A percentile compares a stretch with the other conserved stretches of the same genome.
Evolutionary conservation across 2,113 vertebrate genomes (phyloP).

Genomic region (Anoplopoma fimbria): DNA sequence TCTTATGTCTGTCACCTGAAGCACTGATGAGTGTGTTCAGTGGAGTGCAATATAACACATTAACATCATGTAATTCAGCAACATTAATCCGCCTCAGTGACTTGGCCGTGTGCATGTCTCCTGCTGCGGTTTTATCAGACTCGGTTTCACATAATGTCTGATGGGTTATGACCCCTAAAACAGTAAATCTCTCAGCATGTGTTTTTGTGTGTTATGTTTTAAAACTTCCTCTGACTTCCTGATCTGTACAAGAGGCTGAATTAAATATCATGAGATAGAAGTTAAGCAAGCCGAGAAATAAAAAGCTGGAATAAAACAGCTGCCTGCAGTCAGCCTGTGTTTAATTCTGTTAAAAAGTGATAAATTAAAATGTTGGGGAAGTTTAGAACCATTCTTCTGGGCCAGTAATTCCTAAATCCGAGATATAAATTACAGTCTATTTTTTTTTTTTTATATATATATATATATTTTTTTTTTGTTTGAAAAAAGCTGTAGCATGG

Average conservation of each 20-base stretch:
- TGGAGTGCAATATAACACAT: not conserved
- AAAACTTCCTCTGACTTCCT: not conserved
- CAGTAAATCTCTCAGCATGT: too few relatives aligned
- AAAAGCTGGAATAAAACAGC: not conserved
- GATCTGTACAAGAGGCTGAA: not conserved
- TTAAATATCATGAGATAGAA: not conserved
- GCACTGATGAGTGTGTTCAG: not conserved
- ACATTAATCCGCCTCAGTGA: not conserved
- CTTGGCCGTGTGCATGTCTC: not conserved
- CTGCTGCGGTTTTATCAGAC: not conserved
- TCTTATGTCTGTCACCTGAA: conserved; percentile 4
- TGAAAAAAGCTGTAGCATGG: too few relatives aligned
- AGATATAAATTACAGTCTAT: not conserved
- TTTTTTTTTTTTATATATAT: not conserved
- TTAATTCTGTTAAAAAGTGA: too few relatives aligned
- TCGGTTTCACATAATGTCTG: not conserved
- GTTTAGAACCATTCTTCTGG: not conserved
- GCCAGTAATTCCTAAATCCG: not conserved
- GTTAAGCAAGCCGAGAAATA: not conserved
- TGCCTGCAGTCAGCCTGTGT: not conserved
- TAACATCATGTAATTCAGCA: not conserved
- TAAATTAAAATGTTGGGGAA: too few relatives aligned
- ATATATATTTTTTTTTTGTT: too few relatives aligned
- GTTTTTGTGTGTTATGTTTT: too few relatives aligned
- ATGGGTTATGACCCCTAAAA: not conserved